Base-by-base conservation (phyloP, 2,888 invertebrate genomes). In the Ophioninae sp. region DNA sequence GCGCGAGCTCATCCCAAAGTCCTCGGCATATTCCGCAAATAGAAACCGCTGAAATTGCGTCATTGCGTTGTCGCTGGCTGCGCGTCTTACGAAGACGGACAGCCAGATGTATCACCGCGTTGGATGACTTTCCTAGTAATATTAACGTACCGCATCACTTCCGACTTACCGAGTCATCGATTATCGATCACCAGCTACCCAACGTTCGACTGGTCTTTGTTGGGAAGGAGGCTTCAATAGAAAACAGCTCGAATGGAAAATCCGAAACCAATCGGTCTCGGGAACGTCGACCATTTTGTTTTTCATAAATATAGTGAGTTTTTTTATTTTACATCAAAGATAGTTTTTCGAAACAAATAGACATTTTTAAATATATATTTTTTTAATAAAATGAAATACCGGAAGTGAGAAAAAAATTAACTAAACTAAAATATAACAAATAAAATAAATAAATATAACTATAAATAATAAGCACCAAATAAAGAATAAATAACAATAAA, bases 41-140 rank as follows among this genome's bases (percentile, higher is more conserved):
- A 90, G 90, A 88, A 80, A 68, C 82, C 30, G 61, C 74, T 85
- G 82, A 84, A 87, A 88, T 90, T 89, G 87, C 90, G 88, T 87
- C 87, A 87, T 79, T 68, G 5, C 17, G 76, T 76, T 67, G 67
- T 65, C 56, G 41, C 76, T 59, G 67, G 30, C 30, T 58, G 71
- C 20, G 13, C 51, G 51, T 51, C 37, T 13, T 23, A 56, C 13
- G 56, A 56, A 13, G 17, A 5, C 65, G 8, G 9, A n/a, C 39
- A 22, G 20, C 23, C 30, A 6, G 30, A 51, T 20, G 20, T 20
- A 9, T 68, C 23, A 22, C 51, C 30, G 23, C 22, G 23, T 6
- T 59, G 22, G 17, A 44, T 44, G 13, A 22, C 51, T 68, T 68
- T 44, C 17, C 23, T 41, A 68, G 23, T 44, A 30, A 9, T 8